Evolutionary conservation across 53 echinoderm and acorn worm genomes (phyloP), one percentile per base, ranked within the genome.

Genomic region (Holothuria leucospilota): DNA sequence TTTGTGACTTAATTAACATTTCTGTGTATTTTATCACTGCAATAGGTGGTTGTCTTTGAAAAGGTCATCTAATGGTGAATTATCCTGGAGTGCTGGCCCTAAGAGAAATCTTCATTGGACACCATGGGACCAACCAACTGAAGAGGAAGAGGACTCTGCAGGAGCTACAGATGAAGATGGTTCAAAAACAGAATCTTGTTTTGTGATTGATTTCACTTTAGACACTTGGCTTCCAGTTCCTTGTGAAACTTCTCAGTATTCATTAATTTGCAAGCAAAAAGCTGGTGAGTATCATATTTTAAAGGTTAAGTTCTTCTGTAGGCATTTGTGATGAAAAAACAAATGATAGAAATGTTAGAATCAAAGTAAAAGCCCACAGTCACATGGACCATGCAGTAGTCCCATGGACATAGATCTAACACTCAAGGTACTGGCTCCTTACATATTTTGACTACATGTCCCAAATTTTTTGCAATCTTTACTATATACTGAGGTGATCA

Each of bases 221-320:
- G 18, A 39, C 20, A n/a, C 13, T 39, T 39, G 72, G 72, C 46
- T 21, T 1, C 24, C 72, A 12, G 72, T 49, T 38, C 39, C 72
- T 15, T 72, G 72, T n/a, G 10, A 46, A 0, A 39, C 38, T 3
- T 10, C 18, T 56, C 39, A 39, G 39, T 46, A 72, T 39, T 72
- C 72, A 41, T 15, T 72, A 6, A 72, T 72, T 39, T 72, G 72
- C 72, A 72, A 72, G 34, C 34, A 72, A 24, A 16, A 39, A 41
- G 72, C 72, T 41, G 72, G 72, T 72, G 15, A 72, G 72, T 39
- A 12, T 39, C 8, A 56, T 56, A 16, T 56, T 16, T 56, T 1
- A 56, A 9, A 11, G 18, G 56, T 56, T 2, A 2, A 49, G 6
- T 49, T 13, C 13, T 49, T 6, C 49, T 49, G 3, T 49, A 13